A percentile compares a stretch with the other conserved stretches of the same genome.
Conservation (phyloP, 2,797 vertebrate species). For the Eulemur coronatus region DNA sequence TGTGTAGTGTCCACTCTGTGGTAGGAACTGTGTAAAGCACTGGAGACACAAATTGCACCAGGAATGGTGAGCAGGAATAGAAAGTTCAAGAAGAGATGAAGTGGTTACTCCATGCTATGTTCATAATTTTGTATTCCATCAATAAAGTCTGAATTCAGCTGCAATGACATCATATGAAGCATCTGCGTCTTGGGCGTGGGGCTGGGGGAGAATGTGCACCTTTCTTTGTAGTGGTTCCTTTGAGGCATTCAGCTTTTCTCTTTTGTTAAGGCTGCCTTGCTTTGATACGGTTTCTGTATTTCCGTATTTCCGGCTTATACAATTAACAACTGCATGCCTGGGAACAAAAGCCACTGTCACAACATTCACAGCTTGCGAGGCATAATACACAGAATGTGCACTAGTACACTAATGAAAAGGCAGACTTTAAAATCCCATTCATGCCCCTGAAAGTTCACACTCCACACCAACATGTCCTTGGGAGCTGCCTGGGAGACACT, state of each 20-base stretch:
- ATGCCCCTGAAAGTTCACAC: constrained; percentile 87
- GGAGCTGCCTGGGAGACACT: constrained; percentile 84
- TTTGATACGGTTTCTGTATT: constrained; percentile 71
- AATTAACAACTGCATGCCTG: constrained; percentile 67
- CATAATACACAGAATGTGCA: constrained; percentile 56
- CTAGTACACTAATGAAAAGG: constrained; percentile 75
- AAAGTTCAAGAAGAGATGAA: neutral
- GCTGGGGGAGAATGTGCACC: neutral
- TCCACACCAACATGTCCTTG: constrained; percentile 86
- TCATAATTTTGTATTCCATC: neutral
- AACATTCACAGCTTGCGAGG: constrained; percentile 69
- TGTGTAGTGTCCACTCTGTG: neutral
- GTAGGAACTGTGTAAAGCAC: neutral
- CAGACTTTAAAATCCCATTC: constrained; percentile 89
- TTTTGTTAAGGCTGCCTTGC: constrained; percentile 34
- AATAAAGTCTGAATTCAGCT: neutral
- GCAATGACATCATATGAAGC: neutral
- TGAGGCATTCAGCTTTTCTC: constrained; percentile 41
- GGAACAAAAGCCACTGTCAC: constrained; percentile 72
- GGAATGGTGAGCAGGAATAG: neutral
- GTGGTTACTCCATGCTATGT: neutral
- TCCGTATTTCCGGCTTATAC: constrained; percentile 64
- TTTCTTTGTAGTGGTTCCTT: constrained; percentile 39
- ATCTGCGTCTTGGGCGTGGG: neutral
- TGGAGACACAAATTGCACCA: neutral